These are phyloP conservation scores for Eubasilissa splendida DNA, from an alignment of 2,888 invertebrate species.

Conservation along the genomic window DNA sequence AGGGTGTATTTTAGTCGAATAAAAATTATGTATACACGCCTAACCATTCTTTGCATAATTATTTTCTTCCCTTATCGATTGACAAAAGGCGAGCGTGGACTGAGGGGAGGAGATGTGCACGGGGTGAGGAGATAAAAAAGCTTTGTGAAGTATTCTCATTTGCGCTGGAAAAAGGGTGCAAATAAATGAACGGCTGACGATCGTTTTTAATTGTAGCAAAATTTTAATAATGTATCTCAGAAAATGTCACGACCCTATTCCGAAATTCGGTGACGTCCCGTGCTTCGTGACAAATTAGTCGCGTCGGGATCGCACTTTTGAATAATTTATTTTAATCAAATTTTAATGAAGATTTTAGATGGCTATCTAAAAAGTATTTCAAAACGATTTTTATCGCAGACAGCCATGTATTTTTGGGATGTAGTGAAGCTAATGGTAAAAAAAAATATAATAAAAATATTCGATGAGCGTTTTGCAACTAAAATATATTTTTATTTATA, in stretches of 20 bases:
- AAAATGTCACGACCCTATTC: slow-evolving; percentile 52
- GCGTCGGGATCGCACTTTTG: not conserved
- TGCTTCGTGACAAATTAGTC: slow-evolving; percentile 46
- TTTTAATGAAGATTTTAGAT: slow-evolving; percentile 8
- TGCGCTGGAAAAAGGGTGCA: slow-evolving; percentile 51
- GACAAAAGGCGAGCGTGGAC: slow-evolving; percentile 38
- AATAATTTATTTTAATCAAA: not conserved
- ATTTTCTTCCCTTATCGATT: slow-evolving; percentile 51
- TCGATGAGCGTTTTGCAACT: too few relatives aligned
- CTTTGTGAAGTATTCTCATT: slow-evolving; percentile 49
- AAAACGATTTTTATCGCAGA: not conserved
- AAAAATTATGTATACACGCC: slow-evolving; percentile 6
- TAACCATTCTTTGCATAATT: slow-evolving; percentile 43
- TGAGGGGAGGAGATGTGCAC: not conserved
- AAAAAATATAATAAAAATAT: too few relatives aligned
- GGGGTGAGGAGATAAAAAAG: slow-evolving; percentile 25
- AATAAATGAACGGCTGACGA: slow-evolving; percentile 50
- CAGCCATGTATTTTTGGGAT: not conserved
- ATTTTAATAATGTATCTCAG: slow-evolving; percentile 57
- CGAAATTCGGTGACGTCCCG: slow-evolving; percentile 9
- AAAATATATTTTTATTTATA: too few relatives aligned
- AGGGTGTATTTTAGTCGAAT: slow-evolving; percentile 9
- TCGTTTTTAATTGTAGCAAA: slow-evolving; percentile 56
- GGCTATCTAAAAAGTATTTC: not conserved
- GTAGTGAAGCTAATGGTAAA: too few relatives aligned